Evolutionary conservation across 2,113 vertebrate genomes (phyloP).

Genomic region (Eolophus roseicapilla): DNA sequence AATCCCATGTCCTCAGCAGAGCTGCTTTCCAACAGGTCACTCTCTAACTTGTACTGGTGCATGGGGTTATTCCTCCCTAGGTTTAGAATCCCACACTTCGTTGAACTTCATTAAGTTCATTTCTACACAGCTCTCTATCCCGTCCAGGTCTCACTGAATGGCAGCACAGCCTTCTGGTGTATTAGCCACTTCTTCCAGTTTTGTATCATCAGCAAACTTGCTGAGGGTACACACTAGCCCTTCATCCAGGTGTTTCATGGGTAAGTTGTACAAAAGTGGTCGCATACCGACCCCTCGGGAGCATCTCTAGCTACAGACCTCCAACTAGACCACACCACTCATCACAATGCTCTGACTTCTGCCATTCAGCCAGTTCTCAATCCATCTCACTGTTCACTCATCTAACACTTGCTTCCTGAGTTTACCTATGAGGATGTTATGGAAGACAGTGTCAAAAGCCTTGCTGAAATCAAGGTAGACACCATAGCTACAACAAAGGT

Average conservation of each 20-base stretch:
- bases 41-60: neutral
- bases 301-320: neutral
- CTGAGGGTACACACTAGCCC: neutral
- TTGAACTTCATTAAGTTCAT: neutral
- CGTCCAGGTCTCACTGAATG: neutral
- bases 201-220: neutral
- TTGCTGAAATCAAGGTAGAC: neutral
- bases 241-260: neutral
- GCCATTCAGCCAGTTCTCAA: neutral
- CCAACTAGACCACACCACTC: neutral
- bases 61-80: neutral
- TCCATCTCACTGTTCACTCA: neutral
- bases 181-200: neutral
- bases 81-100: neutral
- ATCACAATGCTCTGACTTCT: neutral
- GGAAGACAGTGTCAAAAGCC: neutral
- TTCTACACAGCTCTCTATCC: neutral
- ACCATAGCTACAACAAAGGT: neutral
- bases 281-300: neutral
- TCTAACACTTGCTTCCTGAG: neutral
- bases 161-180: neutral
- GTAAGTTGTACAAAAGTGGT: neutral
- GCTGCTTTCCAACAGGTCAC: neutral
- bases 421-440: neutral
- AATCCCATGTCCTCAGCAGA: neutral